A percentile compares a stretch with the other conserved stretches of the same genome.
phyloP scores from a whole-genome alignment of 2,113 vertebrate species.

The Chamaea fasciata region DNA sequence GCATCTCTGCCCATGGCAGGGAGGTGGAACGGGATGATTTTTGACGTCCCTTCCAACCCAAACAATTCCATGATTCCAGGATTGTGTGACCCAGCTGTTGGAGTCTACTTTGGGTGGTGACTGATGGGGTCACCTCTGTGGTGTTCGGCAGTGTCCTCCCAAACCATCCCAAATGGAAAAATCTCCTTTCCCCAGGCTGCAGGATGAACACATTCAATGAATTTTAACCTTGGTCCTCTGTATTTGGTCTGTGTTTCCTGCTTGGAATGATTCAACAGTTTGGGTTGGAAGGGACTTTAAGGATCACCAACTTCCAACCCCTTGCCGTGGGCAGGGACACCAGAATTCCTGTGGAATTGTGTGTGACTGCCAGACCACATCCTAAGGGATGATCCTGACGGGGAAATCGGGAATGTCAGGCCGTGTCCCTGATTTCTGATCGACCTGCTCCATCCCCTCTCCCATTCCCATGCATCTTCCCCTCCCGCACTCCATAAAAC shows the following conservation, averaged over 20 bases:
- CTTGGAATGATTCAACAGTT: neutral
- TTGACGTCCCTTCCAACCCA: neutral
- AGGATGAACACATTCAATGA: accelerated
- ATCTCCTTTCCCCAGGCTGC: neutral
- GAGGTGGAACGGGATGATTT: neutral
- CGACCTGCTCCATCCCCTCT: neutral
- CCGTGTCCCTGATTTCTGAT: neutral
- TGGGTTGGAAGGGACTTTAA: neutral
- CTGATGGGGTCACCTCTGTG: neutral
- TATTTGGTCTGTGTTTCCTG: neutral
- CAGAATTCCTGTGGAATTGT: neutral
- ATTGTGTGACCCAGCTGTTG: accelerated
- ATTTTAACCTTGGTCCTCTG: neutral
- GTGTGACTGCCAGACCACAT: neutral
- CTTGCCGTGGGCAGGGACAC: neutral
- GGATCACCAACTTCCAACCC: neutral
- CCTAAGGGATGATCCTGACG: neutral
- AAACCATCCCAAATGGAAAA: neutral
- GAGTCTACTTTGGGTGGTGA: neutral
- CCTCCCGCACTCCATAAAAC: conserved; percentile 32
- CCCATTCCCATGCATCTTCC: conserved; percentile 33
- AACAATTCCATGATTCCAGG: neutral
- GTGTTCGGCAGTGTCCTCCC: accelerated
- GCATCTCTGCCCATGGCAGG: neutral
- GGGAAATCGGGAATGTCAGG: neutral